Evolutionary conservation across 2,797 vertebrate genomes (phyloP).

Genomic region (Anabacerthia variegaticeps): DNA sequence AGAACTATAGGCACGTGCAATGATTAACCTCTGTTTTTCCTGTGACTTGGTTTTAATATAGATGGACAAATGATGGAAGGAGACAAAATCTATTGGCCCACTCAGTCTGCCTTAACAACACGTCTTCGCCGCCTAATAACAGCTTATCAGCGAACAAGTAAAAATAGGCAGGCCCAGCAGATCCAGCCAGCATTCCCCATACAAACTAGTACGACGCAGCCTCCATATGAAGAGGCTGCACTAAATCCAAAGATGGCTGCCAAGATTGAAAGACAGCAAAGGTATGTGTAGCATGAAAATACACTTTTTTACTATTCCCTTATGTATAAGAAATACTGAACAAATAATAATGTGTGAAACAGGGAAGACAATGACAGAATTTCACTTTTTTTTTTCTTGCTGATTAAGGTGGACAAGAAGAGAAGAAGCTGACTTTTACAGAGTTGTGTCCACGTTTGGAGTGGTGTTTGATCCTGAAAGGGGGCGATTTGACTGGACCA

Average conservation of each 20-base stretch:
- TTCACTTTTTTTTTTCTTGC: background rate
- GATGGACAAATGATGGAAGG: conserved; percentile 87
- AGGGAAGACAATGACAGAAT: background rate
- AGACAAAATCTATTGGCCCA: conserved; percentile 91
- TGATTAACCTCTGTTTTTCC: background rate
- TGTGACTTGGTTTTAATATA: conserved; percentile 58
- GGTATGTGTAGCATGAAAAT: conserved; percentile 73
- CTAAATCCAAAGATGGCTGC: conserved; percentile 96
- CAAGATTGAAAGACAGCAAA: conserved; percentile 97
- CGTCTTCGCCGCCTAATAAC: conserved; percentile 95
- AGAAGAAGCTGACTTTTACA: conserved; percentile 98
- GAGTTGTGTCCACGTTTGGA: conserved; percentile 98
- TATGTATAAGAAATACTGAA: background rate
- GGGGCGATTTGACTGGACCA: conserved; percentile 95
- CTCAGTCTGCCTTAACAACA: conserved; percentile 92
- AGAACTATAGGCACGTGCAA: background rate
- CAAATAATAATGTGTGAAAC: background rate
- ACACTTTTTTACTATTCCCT: fast-evolving
- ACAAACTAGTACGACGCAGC: conserved; percentile 83
- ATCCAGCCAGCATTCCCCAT: conserved; percentile 83
- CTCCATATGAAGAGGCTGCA: conserved; percentile 83
- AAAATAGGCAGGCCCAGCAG: conserved; percentile 92
- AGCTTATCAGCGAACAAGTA: conserved; percentile 93
- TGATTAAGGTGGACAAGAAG: conserved; percentile 91
- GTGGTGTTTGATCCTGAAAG: conserved; percentile 95